Evolutionary conservation across 1,140 invertebrate genomes (phyloP).

Genomic region (Drosophila varians): DNA sequence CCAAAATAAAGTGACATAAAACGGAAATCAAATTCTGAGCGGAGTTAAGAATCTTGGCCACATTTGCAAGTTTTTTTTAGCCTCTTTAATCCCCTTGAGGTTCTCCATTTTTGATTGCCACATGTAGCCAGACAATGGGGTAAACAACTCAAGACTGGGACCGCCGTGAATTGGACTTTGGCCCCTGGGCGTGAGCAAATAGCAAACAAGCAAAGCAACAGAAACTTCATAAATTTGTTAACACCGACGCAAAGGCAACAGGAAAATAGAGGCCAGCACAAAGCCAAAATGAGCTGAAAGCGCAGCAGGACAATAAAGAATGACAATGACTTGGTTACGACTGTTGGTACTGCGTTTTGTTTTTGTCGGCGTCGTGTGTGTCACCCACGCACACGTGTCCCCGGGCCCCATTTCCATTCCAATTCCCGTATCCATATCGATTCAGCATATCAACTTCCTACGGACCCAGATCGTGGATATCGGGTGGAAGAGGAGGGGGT

Average conservation of each 20-base stretch:
- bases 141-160: constrained; percentile 41
- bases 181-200: constrained; percentile 44
- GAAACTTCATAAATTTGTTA: constrained; percentile 59
- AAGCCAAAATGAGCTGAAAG: constrained; percentile 44
- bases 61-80: neutral
- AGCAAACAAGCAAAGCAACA: constrained; percentile 35
- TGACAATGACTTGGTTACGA: constrained; percentile 49
- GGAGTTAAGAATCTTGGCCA: constrained; percentile 43
- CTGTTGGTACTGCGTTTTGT: no score
- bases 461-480: constrained; percentile 1
- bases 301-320: constrained; percentile 60
- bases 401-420: constrained; percentile 9
- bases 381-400: constrained; percentile 56
- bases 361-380: constrained; percentile 37
- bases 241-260: constrained; percentile 40
- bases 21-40: constrained; percentile 52
- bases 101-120: constrained; percentile 21
- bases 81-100: neutral
- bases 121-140: constrained; percentile 31
- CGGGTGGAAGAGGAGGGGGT: neutral
- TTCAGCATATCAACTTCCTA: constrained; percentile 44
- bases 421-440: neutral
- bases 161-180: constrained; percentile 60
- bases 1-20: constrained; percentile 54
- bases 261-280: constrained; percentile 22